Percentiles rank a stretch among this genome's conserved stretches.
Evolutionary conservation across 2,797 vertebrate species (phyloP).

Genomic region (Pseudochirops cupreus): DNA sequence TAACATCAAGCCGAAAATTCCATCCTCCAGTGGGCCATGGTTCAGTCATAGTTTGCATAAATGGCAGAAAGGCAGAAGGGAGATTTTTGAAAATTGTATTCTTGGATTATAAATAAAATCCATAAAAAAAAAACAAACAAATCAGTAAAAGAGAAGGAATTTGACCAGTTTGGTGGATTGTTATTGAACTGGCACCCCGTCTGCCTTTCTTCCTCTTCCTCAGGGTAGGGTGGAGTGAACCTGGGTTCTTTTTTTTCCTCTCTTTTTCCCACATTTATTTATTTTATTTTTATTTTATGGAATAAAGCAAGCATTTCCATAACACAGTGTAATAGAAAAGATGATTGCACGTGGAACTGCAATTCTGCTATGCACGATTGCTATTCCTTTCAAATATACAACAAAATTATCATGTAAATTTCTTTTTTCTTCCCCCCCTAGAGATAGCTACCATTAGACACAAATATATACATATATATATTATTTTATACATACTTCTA

Average conservation of each 20-base stretch:
- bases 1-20: constrained; percentile 40
- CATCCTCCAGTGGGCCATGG: neutral
- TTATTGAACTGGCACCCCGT: neutral
- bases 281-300: no score
- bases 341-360: no score
- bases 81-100: constrained; percentile 54
- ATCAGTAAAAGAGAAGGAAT: constrained; percentile 60
- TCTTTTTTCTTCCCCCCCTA: no score
- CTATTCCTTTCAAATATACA: no score
- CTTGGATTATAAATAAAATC: constrained; percentile 65
- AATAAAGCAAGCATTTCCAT: no score
- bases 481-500: no score
- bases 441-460: no score
- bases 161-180: constrained; percentile 48
- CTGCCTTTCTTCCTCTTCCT: neutral
- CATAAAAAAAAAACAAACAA: neutral
- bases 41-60: constrained; percentile 49
- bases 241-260: neutral
- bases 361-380: no score
- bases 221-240: neutral
- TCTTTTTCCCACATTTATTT: no score
- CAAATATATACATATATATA: no score
- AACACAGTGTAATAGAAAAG: no score
- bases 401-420: no score
- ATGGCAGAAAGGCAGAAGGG: constrained; percentile 56